Evolutionary conservation across 2,113 vertebrate species (phyloP).

Genomic region (Limanda limanda): DNA sequence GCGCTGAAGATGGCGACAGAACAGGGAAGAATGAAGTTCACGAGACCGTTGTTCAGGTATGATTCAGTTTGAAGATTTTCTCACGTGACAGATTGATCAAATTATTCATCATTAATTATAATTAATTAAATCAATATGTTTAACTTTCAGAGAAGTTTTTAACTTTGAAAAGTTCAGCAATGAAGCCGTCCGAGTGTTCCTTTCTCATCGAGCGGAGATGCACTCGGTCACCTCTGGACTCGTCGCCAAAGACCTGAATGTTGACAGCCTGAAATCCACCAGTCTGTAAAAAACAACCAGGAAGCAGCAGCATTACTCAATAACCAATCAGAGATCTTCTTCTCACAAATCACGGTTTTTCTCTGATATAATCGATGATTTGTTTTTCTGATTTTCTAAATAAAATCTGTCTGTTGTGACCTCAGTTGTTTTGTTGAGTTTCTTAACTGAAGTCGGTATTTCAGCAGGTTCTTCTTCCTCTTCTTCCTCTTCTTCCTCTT

Average conservation of each 20-base stretch:
- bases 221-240: slow-evolving; percentile 90
- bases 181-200: slow-evolving; percentile 83
- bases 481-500: no score
- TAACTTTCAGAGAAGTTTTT: slow-evolving; percentile 88
- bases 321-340: not conserved
- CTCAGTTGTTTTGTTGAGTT: not conserved
- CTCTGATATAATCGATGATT: not conserved
- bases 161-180: slow-evolving; percentile 86
- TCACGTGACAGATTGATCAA: not conserved
- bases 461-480: no score
- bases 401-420: not conserved
- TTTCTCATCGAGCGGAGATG: slow-evolving; percentile 84
- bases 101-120: not conserved
- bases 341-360: not conserved
- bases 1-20: slow-evolving; percentile 95
- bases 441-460: no score
- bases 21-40: slow-evolving; percentile 97
- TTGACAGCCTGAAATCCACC: slow-evolving; percentile 65
- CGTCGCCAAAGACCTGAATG: slow-evolving; percentile 90
- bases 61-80: not conserved
- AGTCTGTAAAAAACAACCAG: slow-evolving; percentile 19
- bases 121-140: not conserved
- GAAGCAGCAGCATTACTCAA: not conserved
- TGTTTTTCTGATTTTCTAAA: not conserved
- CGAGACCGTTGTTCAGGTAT: slow-evolving; percentile 91